These are phyloP conservation scores for Brassicogethes aeneus DNA, from an alignment of 2,888 invertebrate species.

Conservation along the genomic window DNA sequence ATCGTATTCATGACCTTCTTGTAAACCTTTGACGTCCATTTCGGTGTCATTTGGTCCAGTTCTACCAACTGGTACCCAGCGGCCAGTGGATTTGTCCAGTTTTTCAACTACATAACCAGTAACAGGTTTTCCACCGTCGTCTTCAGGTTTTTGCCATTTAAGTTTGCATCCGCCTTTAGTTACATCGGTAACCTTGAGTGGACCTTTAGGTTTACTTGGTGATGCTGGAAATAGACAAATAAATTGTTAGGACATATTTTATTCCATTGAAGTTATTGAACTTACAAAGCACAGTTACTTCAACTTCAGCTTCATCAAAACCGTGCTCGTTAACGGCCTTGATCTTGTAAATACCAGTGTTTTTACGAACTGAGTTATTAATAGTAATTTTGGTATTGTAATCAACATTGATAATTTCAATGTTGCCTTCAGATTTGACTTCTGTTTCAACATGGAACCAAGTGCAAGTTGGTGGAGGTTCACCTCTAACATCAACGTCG, in stretches of 20 bases:
- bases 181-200: conserved; percentile 79
- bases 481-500: conserved; percentile 89
- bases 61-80: conserved; percentile 90
- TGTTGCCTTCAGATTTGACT: conserved; percentile 59
- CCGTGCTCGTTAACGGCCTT: conserved; percentile 87
- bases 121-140: conserved; percentile 89
- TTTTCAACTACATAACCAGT: conserved; percentile 93
- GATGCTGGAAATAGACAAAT: conserved; percentile 46
- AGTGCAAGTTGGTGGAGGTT: conserved; percentile 86
- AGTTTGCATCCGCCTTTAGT: conserved; percentile 85
- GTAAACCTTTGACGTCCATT: conserved; percentile 80
- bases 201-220: conserved; percentile 82
- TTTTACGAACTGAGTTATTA: conserved; percentile 67
- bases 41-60: conserved; percentile 77
- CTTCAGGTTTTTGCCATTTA: conserved; percentile 89
- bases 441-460: conserved; percentile 82
- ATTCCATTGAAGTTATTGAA: conserved; percentile 9
- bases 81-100: conserved; percentile 81
- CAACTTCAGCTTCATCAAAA: conserved; percentile 86
- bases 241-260: conserved; percentile 2
- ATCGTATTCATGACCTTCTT: conserved; percentile 88
- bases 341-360: conserved; percentile 87
- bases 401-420: conserved; percentile 76
- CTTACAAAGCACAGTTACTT: conserved; percentile 77
- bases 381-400: conserved; percentile 84